A percentile compares a stretch with the other conserved stretches of the same genome.
These are phyloP conservation scores for Atrichornis clamosus DNA, from an alignment of 2,113 vertebrate genomes.

Conservation along the genomic window DNA sequence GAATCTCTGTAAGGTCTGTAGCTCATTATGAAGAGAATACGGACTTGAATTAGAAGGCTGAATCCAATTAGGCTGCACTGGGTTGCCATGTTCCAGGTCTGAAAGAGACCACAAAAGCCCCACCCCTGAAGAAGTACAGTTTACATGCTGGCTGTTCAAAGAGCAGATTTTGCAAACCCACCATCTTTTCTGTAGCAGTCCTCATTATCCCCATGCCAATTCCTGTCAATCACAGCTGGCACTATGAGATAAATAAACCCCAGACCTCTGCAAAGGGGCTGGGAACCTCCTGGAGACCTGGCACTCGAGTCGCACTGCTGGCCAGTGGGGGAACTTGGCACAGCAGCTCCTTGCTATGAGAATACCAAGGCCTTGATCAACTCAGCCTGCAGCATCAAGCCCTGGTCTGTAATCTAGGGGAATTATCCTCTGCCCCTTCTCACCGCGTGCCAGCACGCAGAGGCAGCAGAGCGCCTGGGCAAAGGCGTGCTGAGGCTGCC, in stretches of 20 bases:
- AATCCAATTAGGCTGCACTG: not conserved
- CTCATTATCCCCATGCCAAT: constrained; percentile 46
- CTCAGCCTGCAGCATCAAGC: not conserved
- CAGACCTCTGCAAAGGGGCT: not conserved
- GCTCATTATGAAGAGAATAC: not conserved
- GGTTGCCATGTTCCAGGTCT: not conserved
- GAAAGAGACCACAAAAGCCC: not conserved
- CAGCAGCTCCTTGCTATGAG: not conserved
- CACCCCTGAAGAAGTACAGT: not conserved
- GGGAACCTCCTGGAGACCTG: not conserved
- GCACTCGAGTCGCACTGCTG: not conserved
- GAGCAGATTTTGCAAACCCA: not conserved
- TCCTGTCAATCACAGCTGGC: constrained; percentile 40
- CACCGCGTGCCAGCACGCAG: fast-evolving
- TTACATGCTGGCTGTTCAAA: not conserved
- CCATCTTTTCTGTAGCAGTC: not conserved
- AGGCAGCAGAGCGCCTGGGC: not conserved
- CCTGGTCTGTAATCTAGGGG: not conserved
- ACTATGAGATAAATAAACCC: not conserved
- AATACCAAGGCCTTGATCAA: not conserved
- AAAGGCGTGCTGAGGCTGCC: not conserved
- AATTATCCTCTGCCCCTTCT: not conserved
- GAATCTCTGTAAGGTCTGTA: not conserved
- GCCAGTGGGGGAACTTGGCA: not conserved
- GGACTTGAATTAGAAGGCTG: not conserved